Percentiles rank a stretch among this genome's conserved stretches.
Evolutionary conservation across 2,888 invertebrate species (phyloP).

Genomic region (Spicauda simplicius): DNA sequence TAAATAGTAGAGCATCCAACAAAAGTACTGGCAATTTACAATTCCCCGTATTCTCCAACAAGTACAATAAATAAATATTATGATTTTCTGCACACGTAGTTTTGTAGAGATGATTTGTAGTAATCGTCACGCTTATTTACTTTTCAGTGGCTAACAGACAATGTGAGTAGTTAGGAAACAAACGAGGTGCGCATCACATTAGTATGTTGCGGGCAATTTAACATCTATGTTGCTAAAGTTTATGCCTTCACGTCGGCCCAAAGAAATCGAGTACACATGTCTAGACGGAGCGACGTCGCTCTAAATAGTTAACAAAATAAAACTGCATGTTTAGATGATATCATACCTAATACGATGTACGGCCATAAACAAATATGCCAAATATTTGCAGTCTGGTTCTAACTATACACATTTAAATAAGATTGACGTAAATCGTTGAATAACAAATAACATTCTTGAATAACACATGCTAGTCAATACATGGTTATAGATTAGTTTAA

Average conservation of each 20-base stretch:
- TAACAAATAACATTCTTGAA: too few relatives aligned
- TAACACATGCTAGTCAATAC: too few relatives aligned
- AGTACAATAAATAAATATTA: background rate
- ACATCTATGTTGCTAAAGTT: slow-evolving; percentile 52
- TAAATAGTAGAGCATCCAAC: background rate
- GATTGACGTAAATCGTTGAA: too few relatives aligned
- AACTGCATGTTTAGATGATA: slow-evolving; percentile 37
- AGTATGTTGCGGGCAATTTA: slow-evolving; percentile 65
- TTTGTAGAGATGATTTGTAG: slow-evolving; percentile 39
- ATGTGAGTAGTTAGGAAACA: slow-evolving; percentile 50
- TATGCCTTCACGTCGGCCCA: slow-evolving; percentile 40
- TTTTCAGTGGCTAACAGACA: slow-evolving; percentile 48
- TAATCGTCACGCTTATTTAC: slow-evolving; percentile 50
- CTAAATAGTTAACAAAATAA: slow-evolving; percentile 47
- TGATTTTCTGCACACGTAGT: slow-evolving; percentile 10
- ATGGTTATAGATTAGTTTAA: too few relatives aligned
- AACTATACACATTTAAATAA: background rate
- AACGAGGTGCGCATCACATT: slow-evolving; percentile 57
- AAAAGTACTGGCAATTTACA: background rate
- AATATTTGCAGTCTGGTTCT: background rate
- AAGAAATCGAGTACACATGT: slow-evolving; percentile 49
- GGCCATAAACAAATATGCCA: background rate
- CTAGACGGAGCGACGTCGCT: slow-evolving; percentile 39
- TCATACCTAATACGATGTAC: slow-evolving; percentile 8
- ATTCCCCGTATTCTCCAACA: background rate